Evolutionary conservation across 2,113 vertebrate species (phyloP), one percentile per base, ranked within the genome.

Genomic region (Halcyon senegalensis): DNA sequence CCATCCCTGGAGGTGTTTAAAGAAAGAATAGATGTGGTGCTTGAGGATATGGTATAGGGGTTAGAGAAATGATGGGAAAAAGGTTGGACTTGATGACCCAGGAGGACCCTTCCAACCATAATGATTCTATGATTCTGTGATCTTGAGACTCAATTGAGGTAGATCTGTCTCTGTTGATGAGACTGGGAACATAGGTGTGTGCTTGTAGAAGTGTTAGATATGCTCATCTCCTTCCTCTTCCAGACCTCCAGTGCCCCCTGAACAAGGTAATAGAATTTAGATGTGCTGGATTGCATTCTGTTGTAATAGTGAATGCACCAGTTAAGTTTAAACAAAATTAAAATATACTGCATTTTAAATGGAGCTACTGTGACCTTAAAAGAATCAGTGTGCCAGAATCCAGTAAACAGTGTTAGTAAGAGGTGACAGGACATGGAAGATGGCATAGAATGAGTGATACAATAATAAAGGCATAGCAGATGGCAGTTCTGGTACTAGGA

Each of bases 381-480:
- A 89, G 27, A 94, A 84, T 82, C 27, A 33, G 33, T 41, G 11
- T 86, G 80, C 73, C 89, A 87, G 48, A 41, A 92, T 87, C 81
- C 68, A 83, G 74, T 84, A 91, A 94, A 66, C 66, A 89, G 44
- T 30, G 24, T 96, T 95, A 90, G 30, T 92, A 93, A 96, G 90
- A 89, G 69, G 80, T 95, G 81, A 84, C 81, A 92, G 89, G 91
- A 95, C 86, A 43, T 79, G 66, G 84, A 94, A 94, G 77, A 79
- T 10, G 7, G 62, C 80, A 79, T 91, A 72, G 63, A 92, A 94
- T 56, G 77, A 92, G 70, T 81, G 90, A 82, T 93, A 82, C 58
- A 89, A 73, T 96, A 94, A 96, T 87, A 85, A 93, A 91, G 77
- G 28, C 86, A 69, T 41, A 97, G 90, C 96, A 97, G 96, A 97